These are phyloP conservation scores for Polyploca ridens DNA, from an alignment of 2,888 invertebrate species.

Conservation along the genomic window DNA sequence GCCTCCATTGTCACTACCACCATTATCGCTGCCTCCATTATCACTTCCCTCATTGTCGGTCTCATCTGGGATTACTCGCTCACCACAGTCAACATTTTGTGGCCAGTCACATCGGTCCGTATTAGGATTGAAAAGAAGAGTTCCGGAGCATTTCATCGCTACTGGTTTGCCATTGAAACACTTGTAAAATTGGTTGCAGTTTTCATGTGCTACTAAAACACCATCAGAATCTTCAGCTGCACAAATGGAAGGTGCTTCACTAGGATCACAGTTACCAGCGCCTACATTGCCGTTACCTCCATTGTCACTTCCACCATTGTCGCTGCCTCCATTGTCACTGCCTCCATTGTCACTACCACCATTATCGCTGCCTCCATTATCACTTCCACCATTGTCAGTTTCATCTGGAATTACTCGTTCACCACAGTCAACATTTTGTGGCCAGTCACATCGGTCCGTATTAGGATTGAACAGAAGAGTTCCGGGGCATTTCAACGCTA, in stretches of 20 bases:
- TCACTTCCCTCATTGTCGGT: no score
- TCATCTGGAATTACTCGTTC: slow-evolving; percentile 26
- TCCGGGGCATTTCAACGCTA: slow-evolving; percentile 25
- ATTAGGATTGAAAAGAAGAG: not conserved
- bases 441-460: slow-evolving; percentile 42
- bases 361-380: slow-evolving; percentile 16
- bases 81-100: no score
- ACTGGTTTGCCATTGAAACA: slow-evolving; percentile 15
- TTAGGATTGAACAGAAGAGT: slow-evolving; percentile 36
- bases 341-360: slow-evolving; percentile 21
- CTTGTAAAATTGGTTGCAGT: slow-evolving; percentile 35
- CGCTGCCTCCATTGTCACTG: slow-evolving; percentile 2
- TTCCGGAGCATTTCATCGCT: not conserved
- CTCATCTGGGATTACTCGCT: no score
- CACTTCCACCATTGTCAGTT: not conserved
- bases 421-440: slow-evolving; percentile 41
- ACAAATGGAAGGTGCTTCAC: slow-evolving; percentile 32
- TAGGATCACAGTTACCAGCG: slow-evolving; percentile 29
- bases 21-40: no score
- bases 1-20: not conserved
- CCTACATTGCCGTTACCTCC: slow-evolving; percentile 3
- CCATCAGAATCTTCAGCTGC: slow-evolving; percentile 37
- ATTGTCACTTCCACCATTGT: slow-evolving; percentile 7
- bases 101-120: slow-evolving; percentile 5
- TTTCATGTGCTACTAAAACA: slow-evolving; percentile 34